phyloP scores from a whole-genome alignment of 2,888 invertebrate species.

The Neoscelio sp. region DNA sequence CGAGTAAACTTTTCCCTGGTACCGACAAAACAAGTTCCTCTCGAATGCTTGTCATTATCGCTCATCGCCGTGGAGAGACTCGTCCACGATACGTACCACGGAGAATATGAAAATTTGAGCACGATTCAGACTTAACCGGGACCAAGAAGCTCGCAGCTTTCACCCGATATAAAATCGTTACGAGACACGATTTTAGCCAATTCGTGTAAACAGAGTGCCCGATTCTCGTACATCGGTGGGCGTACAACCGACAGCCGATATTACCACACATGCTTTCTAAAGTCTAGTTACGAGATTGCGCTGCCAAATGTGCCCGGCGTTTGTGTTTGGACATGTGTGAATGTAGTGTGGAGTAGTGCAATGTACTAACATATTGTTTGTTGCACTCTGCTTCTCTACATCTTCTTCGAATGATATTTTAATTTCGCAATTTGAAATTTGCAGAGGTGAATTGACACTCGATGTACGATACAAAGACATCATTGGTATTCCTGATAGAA shows the following conservation, averaged over 20 bases:
- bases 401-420: no score
- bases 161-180: conserved; percentile 6
- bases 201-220: conserved; percentile 29
- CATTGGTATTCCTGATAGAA: no score
- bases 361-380: no score
- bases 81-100: background rate
- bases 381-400: no score
- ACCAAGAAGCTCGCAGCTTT: conserved; percentile 31
- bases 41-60: no score
- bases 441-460: no score
- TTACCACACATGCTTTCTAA: conserved; percentile 69
- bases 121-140: background rate
- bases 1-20: conserved; percentile 46
- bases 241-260: conserved; percentile 55
- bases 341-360: no score
- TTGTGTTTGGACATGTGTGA: no score
- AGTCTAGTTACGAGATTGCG: conserved; percentile 66
- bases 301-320: conserved; percentile 58
- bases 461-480: no score
- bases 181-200: conserved; percentile 39
- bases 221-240: conserved; percentile 21
- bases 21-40: conserved; percentile 27
- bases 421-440: no score
- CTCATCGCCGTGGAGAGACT: background rate
- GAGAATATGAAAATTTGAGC: conserved; percentile 38